phyloP scores from a whole-genome alignment of 2,113 vertebrate genomes.

The Taurulus bubalis region DNA sequence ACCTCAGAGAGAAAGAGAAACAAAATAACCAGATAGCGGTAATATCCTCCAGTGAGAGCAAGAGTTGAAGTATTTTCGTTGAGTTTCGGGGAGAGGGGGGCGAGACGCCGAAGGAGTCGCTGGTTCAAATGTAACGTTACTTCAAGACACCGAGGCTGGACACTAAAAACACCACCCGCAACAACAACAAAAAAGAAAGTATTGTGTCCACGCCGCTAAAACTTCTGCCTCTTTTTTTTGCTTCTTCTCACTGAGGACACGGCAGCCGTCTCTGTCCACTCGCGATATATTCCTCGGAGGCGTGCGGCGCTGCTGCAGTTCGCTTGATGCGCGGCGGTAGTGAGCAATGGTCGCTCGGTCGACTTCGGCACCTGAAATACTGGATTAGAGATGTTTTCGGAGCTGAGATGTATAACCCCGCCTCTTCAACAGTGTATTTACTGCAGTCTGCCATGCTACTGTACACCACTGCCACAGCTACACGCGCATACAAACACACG shows the following conservation, averaged over 20 bases:
- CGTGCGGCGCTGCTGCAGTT: conserved; percentile 41
- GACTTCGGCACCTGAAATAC: conserved; percentile 84
- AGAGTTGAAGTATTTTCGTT: conserved; percentile 32
- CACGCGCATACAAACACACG: not conserved
- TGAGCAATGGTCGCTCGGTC: conserved; percentile 61
- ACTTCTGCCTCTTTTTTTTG: conserved; percentile 33
- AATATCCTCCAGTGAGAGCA: conserved; percentile 27
- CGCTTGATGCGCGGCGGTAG: conserved; percentile 61
- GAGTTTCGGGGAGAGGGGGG: conserved; percentile 44
- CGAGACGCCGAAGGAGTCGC: conserved; percentile 11
- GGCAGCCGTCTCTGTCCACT: conserved; percentile 26
- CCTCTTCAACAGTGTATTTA: conserved; percentile 78
- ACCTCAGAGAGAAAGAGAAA: conserved; percentile 43
- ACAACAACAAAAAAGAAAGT: conserved; percentile 8
- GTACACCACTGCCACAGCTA: conserved; percentile 60
- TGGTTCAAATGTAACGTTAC: conserved; percentile 10
- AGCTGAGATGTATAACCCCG: conserved; percentile 82
- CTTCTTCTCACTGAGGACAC: conserved; percentile 28
- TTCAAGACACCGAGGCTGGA: conserved; percentile 14
- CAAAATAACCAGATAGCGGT: not conserved
- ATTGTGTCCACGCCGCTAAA: conserved; percentile 6
- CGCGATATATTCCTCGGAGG: conserved; percentile 27
- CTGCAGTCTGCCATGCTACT: conserved; percentile 79
- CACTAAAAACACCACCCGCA: conserved; percentile 4
- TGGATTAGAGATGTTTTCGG: conserved; percentile 83